Evolutionary conservation across 2,888 invertebrate species (phyloP).

Genomic region (Thymelicus acteon): DNA sequence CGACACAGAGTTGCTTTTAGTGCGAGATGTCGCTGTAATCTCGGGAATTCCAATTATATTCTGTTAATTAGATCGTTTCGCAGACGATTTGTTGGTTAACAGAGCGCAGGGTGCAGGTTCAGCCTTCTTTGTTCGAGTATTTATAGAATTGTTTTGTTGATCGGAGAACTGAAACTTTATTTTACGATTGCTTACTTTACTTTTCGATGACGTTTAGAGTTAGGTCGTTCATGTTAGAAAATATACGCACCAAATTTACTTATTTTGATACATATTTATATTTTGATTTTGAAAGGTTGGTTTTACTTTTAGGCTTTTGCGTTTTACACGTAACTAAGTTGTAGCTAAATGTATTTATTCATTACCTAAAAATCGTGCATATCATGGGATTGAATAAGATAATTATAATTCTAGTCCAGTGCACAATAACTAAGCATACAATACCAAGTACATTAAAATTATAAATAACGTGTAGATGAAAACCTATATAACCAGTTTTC

Average conservation of each 20-base stretch:
- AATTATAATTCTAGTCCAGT: background rate
- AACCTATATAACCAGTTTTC: background rate
- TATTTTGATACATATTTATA: no score
- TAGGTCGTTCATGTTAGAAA: no score
- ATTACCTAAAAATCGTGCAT: no score
- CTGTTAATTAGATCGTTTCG: slow-evolving; percentile 55
- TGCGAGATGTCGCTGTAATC: slow-evolving; percentile 72
- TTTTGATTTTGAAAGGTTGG: no score
- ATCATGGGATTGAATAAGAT: background rate
- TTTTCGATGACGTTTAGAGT: no score
- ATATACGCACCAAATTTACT: no score
- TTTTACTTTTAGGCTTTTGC: background rate
- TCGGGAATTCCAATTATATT: slow-evolving; percentile 75
- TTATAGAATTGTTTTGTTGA: slow-evolving; percentile 37
- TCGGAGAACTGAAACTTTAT: background rate
- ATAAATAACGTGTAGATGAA: background rate
- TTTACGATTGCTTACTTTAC: no score
- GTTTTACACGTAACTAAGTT: background rate
- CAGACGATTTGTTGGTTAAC: slow-evolving; percentile 38
- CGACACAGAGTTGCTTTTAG: slow-evolving; percentile 80
- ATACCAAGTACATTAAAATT: background rate
- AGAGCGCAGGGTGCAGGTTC: slow-evolving; percentile 34
- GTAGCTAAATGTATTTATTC: background rate
- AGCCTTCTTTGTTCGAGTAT: slow-evolving; percentile 34
- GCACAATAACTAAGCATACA: no score